phyloP scores from a whole-genome alignment of 2,113 vertebrate species.

The Onychostruthus taczanowskii region DNA sequence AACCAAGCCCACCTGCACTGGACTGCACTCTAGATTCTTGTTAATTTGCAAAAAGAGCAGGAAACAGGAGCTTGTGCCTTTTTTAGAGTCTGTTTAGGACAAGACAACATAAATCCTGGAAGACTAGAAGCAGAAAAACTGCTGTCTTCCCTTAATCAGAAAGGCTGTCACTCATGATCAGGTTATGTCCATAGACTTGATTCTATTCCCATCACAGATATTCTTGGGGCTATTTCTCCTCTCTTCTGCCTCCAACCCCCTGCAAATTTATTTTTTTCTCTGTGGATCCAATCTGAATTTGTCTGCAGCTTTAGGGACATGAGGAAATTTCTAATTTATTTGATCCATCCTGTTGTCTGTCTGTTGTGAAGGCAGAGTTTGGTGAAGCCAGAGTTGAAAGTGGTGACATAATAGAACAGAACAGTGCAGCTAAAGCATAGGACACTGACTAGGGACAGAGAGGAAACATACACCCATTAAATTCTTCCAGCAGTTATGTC shows the following conservation, averaged over 20 bases:
- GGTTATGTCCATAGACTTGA: accelerated
- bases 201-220: background rate
- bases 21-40: background rate
- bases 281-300: background rate
- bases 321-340: background rate
- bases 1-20: background rate
- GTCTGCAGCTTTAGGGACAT: background rate
- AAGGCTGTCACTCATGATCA: background rate
- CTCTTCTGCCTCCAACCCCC: accelerated
- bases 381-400: background rate
- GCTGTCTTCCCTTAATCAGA: background rate
- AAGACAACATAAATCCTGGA: background rate
- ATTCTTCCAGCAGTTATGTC: background rate
- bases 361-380: background rate
- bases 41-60: background rate
- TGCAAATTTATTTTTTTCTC: background rate
- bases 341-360: background rate
- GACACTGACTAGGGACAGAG: background rate
- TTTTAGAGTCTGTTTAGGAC: background rate
- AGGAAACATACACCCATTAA: background rate
- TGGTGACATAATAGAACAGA: background rate
- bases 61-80: background rate
- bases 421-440: background rate
- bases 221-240: background rate
- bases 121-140: background rate